phyloP scores from a whole-genome alignment of 1,140 invertebrate genomes.

The Stratiolaelaps scimitus region DNA sequence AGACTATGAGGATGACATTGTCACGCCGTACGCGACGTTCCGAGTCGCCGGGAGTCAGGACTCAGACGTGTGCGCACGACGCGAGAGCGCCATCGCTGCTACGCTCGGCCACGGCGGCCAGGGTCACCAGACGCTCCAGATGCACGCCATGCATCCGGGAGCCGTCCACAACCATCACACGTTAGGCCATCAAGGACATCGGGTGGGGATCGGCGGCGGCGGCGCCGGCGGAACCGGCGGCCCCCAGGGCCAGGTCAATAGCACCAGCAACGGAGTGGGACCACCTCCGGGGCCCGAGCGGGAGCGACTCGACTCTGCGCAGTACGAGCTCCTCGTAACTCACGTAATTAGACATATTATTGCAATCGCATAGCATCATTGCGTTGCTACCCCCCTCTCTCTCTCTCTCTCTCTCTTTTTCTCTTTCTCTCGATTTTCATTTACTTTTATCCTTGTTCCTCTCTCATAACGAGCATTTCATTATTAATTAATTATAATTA shows the following conservation, averaged over 20 bases:
- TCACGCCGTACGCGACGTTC: constrained; percentile 28
- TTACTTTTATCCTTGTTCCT: no score
- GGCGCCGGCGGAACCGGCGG: background rate
- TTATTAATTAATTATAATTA: no score
- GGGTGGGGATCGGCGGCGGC: background rate
- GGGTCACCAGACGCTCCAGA: constrained; percentile 5
- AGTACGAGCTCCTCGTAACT: constrained; percentile 29
- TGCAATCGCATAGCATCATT: no score
- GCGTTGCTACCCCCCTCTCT: no score
- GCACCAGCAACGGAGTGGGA: no score
- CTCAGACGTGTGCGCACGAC: constrained; percentile 28
- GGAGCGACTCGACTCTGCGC: constrained; percentile 23
- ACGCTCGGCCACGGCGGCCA: background rate
- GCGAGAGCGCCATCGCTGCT: constrained; percentile 21
- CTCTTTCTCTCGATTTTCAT: no score
- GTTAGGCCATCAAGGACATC: background rate
- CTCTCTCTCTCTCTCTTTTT: no score
- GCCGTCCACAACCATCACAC: background rate
- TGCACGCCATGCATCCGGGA: constrained; percentile 2
- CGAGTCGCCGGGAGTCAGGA: constrained; percentile 28
- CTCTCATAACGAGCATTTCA: no score
- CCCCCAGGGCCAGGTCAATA: no score
- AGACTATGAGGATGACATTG: constrained; percentile 28
- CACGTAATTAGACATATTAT: constrained; percentile 26
- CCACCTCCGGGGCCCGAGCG: background rate